Conservation (phyloP, 2,797 vertebrate genomes). For the Argentina silus region DNA sequence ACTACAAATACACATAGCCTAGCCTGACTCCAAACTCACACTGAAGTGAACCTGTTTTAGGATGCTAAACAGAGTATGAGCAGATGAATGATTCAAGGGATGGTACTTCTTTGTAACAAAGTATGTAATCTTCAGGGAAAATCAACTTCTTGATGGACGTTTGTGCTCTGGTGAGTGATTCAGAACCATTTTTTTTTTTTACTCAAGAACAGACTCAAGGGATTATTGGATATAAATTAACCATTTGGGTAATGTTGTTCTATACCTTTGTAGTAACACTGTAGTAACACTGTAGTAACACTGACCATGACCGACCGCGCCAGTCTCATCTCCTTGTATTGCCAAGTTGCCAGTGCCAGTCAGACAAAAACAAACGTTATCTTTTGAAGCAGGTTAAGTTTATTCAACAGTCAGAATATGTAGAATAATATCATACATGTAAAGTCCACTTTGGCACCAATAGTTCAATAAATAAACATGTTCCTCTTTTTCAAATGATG, state of each 20-base stretch:
- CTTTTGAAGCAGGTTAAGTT: conserved; percentile 57
- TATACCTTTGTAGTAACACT: no score
- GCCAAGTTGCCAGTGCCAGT: background rate
- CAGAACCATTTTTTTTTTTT: background rate
- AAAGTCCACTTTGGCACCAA: conserved; percentile 65
- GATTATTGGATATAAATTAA: background rate
- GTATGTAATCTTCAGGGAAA: background rate
- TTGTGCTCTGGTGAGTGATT: background rate
- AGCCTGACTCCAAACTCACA: background rate
- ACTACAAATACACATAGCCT: background rate
- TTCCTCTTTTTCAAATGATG: conserved; percentile 54
- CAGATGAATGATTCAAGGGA: background rate
- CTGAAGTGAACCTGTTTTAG: no score
- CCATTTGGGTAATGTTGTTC: no score
- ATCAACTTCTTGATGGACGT: background rate
- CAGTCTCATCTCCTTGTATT: no score
- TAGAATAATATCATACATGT: conserved; percentile 58
- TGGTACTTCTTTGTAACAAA: background rate
- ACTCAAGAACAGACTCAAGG: background rate
- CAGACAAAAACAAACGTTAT: conserved; percentile 1
- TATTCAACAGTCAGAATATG: conserved; percentile 62
- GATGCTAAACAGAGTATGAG: no score
- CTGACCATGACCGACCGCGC: no score
- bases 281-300: no score
- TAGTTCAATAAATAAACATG: conserved; percentile 66